Base-by-base conservation (phyloP, 2,797 vertebrate genomes). In the Carduelis carduelis region DNA sequence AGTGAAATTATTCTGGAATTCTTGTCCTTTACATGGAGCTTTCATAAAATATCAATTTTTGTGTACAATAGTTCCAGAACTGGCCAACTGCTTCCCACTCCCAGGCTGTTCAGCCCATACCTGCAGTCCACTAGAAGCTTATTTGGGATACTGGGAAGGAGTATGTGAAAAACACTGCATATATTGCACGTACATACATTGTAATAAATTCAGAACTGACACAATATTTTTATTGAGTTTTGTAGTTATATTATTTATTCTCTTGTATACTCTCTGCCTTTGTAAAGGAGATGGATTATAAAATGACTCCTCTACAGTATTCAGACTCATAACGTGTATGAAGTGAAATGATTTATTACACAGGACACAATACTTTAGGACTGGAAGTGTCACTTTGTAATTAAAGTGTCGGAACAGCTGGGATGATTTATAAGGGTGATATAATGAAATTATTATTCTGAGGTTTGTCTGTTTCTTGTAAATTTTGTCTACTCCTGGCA, bases 381-480 rank as follows among this genome's bases (percentile, higher is more conserved):
- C 44, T 82, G 84, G 30, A 96, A 72, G n/a, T 72, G 82, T 82
- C 93, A 85, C 57, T 95, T 91, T 46, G 60, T 92, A 97, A 97
- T 96, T 95, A 95, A 96, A 94, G 39, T 96, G 79, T 93, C 65
- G 49, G 70, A 87, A 72, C n/a, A 95, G 34, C 82, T 78, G 72
- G 47, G 27, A 94, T 94, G 79, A 97, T 95, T 96, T 96, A 86
- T 79, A 95, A 93, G 37, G 5, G 39, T 87, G 76, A 76, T 60
- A 56, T 55, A 93, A 96, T 79, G 21, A 89, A 96, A 96, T 96
- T 83, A 92, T 78, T 91, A 78, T 72, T 53, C 57, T 61, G 86
- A 93, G 44, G 57, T 75, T 86, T 93, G 28, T 71, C 92, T 82
- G 35, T 90, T 95, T 87, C 75, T 61, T 65, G 52, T 78, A 85